phyloP scores from a whole-genome alignment of 2,113 vertebrate genomes.

The Phyllostomus hastatus region DNA sequence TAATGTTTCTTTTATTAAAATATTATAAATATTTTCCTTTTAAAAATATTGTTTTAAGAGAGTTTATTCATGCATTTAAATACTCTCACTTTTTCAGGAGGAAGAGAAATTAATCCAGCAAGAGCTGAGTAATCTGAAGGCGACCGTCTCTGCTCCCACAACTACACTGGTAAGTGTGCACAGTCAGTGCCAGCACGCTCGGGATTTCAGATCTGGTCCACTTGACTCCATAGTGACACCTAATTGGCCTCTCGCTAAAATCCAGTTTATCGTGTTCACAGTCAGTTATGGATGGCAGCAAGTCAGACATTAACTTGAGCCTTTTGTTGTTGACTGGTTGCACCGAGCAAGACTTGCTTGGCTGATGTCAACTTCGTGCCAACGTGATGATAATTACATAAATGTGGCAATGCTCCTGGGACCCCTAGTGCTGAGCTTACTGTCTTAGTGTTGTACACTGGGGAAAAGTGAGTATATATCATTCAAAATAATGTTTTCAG shows the following conservation, averaged over 20 bases:
- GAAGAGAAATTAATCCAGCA: slow-evolving; percentile 96
- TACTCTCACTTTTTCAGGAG: slow-evolving; percentile 83
- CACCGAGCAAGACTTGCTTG: neutral
- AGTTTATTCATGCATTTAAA: neutral
- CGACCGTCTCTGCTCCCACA: slow-evolving; percentile 90
- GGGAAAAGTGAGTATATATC: neutral
- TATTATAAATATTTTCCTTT: neutral
- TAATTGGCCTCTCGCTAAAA: neutral
- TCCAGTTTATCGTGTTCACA: neutral
- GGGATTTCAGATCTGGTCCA: neutral
- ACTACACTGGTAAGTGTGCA: slow-evolving; percentile 88
- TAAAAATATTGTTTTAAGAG: neutral
- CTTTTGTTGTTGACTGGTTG: neutral
- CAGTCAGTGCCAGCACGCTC: neutral
- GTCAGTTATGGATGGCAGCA: neutral
- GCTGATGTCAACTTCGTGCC: neutral
- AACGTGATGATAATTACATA: neutral
- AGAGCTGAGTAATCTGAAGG: slow-evolving; percentile 90
- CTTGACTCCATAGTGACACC: neutral
- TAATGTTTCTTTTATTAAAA: neutral
- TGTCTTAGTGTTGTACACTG: neutral
- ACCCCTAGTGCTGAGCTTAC: neutral
- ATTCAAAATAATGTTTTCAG: neutral
- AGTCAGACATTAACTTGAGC: neutral
- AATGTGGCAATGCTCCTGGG: neutral